Base-by-base conservation (phyloP, 2,888 invertebrate species). In the Sisyra terminalis region DNA sequence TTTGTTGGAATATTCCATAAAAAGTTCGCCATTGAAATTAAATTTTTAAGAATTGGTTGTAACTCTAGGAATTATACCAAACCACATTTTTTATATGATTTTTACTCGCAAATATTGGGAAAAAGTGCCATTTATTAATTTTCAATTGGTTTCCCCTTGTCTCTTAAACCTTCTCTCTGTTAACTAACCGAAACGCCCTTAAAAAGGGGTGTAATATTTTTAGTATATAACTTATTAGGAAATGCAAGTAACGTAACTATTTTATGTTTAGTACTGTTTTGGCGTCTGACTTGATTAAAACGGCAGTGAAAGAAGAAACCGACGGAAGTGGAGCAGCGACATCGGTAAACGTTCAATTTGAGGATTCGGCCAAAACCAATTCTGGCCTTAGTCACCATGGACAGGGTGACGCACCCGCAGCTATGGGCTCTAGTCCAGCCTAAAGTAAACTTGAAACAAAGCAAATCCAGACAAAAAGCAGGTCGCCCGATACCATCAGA, bases 401-500 rank as follows among this genome's bases (percentile, higher is more conserved):
- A 8, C 63, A 63, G 50, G 64, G 63, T 14, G 64, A 64, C 46
- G 61, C 57, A 14, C 57, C 60, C 9, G 49, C 54, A 17, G 45
- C 30, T 3, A 17, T 43, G 13, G 43, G 38, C 29, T 30, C 43
- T 6, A 43, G 37, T 13, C 16, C 13, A 37, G 17, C 16, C 4
- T 30, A 30, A 30, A 29, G n/a, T 9, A 13, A 13, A 34, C 15
- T 34, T 34, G 34, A 15, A 24, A 24, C 24, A 24, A 24, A 24
- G 24, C 24, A 15, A 34, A 8, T 13, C 34, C 13, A 34, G 13
- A 34, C 11, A 34, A 11, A n/a, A 34, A 34, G 10, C 34, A 8
- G 11, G 15, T 34, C 15, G 8, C 8, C 10, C 15, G 15, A 34
- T 15, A 8, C 15, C 14, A 34, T 34, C 34, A 34, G 11, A 14